Evolutionary conservation across 2,797 vertebrate species (phyloP).

Genomic region (Gadopsis marmoratus): DNA sequence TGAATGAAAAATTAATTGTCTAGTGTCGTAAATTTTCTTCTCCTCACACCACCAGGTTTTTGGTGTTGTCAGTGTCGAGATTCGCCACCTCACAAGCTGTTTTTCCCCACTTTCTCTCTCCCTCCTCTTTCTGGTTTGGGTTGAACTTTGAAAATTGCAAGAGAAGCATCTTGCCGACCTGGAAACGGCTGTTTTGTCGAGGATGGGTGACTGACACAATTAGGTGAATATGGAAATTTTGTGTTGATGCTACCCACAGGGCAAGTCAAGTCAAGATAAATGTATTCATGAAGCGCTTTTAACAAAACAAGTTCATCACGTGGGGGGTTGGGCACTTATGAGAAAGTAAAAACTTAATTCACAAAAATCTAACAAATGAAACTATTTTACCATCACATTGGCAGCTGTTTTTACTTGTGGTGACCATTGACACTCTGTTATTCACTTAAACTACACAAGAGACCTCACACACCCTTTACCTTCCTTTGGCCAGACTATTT

Average conservation of each 20-base stretch:
- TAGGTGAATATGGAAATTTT: slow-evolving; percentile 74
- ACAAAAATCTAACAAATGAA: slow-evolving; percentile 5
- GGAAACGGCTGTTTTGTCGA: slow-evolving; percentile 69
- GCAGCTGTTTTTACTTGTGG: slow-evolving; percentile 15
- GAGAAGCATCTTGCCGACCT: slow-evolving; percentile 73
- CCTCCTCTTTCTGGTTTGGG: slow-evolving; percentile 33
- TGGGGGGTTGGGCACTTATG: not conserved
- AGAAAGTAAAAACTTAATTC: slow-evolving; percentile 30
- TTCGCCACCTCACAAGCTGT: slow-evolving; percentile 56
- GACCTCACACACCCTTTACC: not conserved
- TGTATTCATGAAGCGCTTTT: slow-evolving; percentile 63
- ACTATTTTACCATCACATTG: not conserved
- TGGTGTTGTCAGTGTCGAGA: slow-evolving; percentile 58
- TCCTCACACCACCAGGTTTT: slow-evolving; percentile 68
- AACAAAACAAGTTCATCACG: slow-evolving; percentile 47
- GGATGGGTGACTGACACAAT: slow-evolving; percentile 77
- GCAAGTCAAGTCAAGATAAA: slow-evolving; percentile 48
- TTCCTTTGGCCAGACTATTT: slow-evolving; percentile 39
- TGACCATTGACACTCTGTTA: slow-evolving; percentile 3
- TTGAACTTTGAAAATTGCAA: slow-evolving; percentile 70
- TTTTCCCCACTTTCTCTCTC: not conserved
- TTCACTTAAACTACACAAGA: not conserved
- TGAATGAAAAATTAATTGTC: slow-evolving; percentile 81
- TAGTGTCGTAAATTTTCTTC: slow-evolving; percentile 71
- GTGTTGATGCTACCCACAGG: slow-evolving; percentile 50